Evolutionary conservation across 1,140 invertebrate species (phyloP).

Genomic region (Psilanteris sp.): DNA sequence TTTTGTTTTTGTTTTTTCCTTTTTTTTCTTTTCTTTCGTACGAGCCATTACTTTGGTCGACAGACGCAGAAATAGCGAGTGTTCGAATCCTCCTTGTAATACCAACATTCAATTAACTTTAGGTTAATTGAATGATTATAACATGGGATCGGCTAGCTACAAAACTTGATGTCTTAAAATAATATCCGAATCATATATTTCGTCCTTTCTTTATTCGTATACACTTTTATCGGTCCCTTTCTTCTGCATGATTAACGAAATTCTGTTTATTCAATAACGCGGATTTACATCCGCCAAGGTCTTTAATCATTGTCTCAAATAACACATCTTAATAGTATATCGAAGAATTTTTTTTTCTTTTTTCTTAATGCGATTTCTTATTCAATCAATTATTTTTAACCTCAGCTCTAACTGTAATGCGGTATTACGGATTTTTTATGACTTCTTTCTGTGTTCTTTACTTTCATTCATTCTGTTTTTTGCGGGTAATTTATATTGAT

Average conservation of each 20-base stretch:
- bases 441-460: not conserved
- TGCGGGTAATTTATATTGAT: constrained; percentile 31
- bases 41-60: constrained; percentile 1
- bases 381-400: constrained; percentile 20
- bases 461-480: constrained; percentile 12
- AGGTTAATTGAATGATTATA: too few species aligned
- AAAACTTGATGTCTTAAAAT: too few species aligned
- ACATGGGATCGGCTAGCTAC: too few species aligned
- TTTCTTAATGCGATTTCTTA: constrained; percentile 4
- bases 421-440: constrained; percentile 5
- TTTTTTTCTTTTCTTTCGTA: too few species aligned
- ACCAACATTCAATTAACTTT: too few species aligned
- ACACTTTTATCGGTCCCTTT: too few species aligned
- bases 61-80: not conserved
- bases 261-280: constrained; percentile 2
- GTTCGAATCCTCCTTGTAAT: too few species aligned
- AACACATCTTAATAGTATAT: constrained; percentile 13
- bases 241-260: too few species aligned
- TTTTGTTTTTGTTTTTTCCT: too few species aligned
- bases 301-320: constrained; percentile 31
- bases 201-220: too few species aligned
- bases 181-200: too few species aligned
- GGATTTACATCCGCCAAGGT: too few species aligned
- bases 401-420: constrained; percentile 16
- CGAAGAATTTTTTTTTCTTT: constrained; percentile 4